These are phyloP conservation scores for Geopemphigus sp. DNA, from an alignment of 1,140 invertebrate genomes.

Conservation along the genomic window DNA sequence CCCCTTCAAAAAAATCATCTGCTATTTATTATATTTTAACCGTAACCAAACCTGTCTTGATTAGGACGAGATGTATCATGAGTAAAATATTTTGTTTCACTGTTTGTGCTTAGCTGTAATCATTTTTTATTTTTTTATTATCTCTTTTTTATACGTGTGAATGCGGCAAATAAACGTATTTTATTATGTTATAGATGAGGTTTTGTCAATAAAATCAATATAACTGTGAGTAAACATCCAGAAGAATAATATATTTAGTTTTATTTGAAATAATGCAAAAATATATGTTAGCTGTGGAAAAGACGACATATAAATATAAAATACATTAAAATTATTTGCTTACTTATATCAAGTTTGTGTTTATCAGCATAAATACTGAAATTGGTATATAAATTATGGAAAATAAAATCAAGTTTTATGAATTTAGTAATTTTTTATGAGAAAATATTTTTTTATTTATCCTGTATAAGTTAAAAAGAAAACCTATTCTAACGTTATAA, in stretches of 20 bases:
- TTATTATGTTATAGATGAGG: neutral
- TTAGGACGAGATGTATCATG: neutral
- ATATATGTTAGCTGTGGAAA: neutral
- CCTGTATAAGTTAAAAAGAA: too few species aligned
- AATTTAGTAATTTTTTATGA: too few species aligned
- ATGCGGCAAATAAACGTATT: conserved; percentile 1
- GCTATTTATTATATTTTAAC: neutral
- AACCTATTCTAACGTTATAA: too few species aligned
- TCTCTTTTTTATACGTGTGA: neutral
- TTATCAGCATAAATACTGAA: too few species aligned
- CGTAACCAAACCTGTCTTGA: neutral
- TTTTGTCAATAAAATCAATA: neutral
- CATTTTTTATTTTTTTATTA: conserved; percentile 16
- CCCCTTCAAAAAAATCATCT: conserved; percentile 12
- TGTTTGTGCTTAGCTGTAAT: neutral
- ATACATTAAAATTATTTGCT: too few species aligned
- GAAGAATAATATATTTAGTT: too few species aligned
- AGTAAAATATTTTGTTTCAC: conserved; percentile 34
- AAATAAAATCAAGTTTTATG: too few species aligned
- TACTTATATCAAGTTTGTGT: too few species aligned
- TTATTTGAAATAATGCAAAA: neutral
- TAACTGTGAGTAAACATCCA: neutral
- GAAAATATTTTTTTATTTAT: too few species aligned
- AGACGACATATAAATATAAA: neutral
- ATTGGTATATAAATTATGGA: too few species aligned